Evolutionary conservation across 64 coral and sea anemone genomes (phyloP), one percentile per base, ranked within the genome.

Genomic region (Stylophora pistillata): DNA sequence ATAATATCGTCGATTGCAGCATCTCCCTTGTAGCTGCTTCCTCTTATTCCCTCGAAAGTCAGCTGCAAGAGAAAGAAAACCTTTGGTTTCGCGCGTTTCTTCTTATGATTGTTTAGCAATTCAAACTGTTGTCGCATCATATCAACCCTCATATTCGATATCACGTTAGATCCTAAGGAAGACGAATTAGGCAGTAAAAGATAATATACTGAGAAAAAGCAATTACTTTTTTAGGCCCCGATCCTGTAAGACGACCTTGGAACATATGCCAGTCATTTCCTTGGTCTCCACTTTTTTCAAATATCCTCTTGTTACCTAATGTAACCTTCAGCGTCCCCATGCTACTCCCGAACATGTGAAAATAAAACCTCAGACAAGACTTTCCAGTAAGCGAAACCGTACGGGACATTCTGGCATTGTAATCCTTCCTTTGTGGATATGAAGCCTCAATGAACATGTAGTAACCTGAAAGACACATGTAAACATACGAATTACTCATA

Each of bases 381-480:
- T 82, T 59, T 30, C 78, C 70, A 10, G 76, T 28, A 14, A 82
- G 78, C 2, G 69, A 25, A 57, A 79, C 72, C 72, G 18, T 72
- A 9, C 80, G 78, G 32, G 56, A 74, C 23, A 90, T 23, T 58
- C 30, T 90, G 4, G 88, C 88, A 61, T 41, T 74, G 15, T 90
- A 68, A 17, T 78, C 78, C 17, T 12, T 28, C 15, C 0, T 1
- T 4, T 78, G 26, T 20, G 88, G 88, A 62, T 15, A 11, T 10
- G 88, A 90, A 7, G 88, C 58, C 78, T 90, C 88, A 20, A 90
- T 90, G 70, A 83, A 90, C 4, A 69, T 13, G 34, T 83, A 90
- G 31, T 12, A 64, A 23, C 78, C 88, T 90, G 20, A 28, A 11
- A 15, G 21, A 66, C 3, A 66, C 3, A 47, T 47, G 3, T 47